Evolutionary conservation across 2,888 invertebrate genomes (phyloP).

Genomic region (Euspilapteryx auroguttella): DNA sequence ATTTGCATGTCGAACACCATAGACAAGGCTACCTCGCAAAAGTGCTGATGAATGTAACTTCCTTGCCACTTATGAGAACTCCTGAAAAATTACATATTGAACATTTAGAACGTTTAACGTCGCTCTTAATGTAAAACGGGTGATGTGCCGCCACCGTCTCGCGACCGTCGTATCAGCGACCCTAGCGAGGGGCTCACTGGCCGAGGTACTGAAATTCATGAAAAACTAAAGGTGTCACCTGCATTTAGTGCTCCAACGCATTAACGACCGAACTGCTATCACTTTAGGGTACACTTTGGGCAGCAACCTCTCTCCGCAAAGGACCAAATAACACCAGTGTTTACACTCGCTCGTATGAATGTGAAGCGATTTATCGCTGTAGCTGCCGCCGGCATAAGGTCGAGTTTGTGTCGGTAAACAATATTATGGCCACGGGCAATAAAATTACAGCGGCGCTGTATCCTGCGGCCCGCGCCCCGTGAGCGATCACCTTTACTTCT

Average conservation of each 20-base stretch:
- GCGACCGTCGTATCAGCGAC: too few relatives aligned
- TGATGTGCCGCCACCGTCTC: too few relatives aligned
- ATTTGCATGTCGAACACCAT: too few relatives aligned
- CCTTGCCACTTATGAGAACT: too few relatives aligned
- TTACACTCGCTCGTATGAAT: slow-evolving; percentile 25
- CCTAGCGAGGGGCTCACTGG: slow-evolving; percentile 16
- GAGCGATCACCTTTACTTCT: slow-evolving; percentile 43
- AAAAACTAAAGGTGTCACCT: slow-evolving; percentile 31
- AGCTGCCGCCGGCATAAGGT: slow-evolving; percentile 25
- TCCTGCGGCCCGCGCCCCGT: slow-evolving; percentile 34
- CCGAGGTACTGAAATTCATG: slow-evolving; percentile 17
- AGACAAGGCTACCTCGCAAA: too few relatives aligned
- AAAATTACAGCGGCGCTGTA: slow-evolving; percentile 46
- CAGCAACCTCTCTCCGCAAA: slow-evolving; percentile 16
- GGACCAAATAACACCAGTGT: slow-evolving; percentile 39
- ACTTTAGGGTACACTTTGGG: slow-evolving; percentile 41
- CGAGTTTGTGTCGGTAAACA: slow-evolving; percentile 25
- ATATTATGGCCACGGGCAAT: slow-evolving; percentile 32
- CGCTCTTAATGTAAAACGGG: slow-evolving; percentile 35
- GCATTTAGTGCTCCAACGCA: slow-evolving; percentile 26
- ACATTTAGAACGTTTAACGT: slow-evolving; percentile 17
- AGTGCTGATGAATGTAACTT: too few relatives aligned
- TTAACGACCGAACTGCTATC: slow-evolving; percentile 35
- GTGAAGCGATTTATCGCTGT: slow-evolving; percentile 29
- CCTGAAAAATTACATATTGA: too few relatives aligned